Conservation (phyloP, 2,797 vertebrate genomes). For the Halcyon badia region DNA sequence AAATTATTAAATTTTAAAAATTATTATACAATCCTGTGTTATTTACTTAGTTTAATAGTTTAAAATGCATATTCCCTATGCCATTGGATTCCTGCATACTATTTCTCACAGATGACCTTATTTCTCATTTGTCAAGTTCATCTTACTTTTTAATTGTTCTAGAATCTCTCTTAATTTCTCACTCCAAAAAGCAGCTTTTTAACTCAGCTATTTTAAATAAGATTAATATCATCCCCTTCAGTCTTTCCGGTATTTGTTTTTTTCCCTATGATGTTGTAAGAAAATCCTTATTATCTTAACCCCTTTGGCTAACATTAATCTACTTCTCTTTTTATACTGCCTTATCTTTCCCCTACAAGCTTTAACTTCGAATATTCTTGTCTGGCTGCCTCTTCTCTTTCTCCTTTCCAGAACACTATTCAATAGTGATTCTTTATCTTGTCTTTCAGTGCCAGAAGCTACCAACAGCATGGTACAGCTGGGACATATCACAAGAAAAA, state of each 20-base stretch:
- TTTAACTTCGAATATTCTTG: slow-evolving; percentile 48
- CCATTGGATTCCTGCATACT: neutral
- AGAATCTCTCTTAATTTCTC: neutral
- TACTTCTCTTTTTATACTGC: slow-evolving; percentile 48
- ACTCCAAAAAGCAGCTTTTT: slow-evolving; percentile 19
- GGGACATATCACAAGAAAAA: slow-evolving; percentile 33
- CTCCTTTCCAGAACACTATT: slow-evolving; percentile 37
- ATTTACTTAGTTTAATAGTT: neutral
- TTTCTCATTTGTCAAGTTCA: neutral
- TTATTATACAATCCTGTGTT: neutral
- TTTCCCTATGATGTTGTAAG: slow-evolving; percentile 29
- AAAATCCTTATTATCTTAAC: slow-evolving; percentile 67
- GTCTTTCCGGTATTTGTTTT: neutral
- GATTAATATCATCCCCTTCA: slow-evolving; percentile 44
- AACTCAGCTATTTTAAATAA: slow-evolving; percentile 28
- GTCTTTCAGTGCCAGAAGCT: slow-evolving; percentile 57
- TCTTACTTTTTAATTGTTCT: slow-evolving; percentile 10
- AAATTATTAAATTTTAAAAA: neutral
- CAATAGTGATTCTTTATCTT: slow-evolving; percentile 56
- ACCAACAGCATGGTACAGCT: slow-evolving; percentile 15
- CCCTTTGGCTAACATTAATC: slow-evolving; percentile 62
- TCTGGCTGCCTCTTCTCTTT: slow-evolving; percentile 39
- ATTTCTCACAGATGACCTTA: neutral
- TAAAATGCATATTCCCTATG: neutral
- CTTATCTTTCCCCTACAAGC: slow-evolving; percentile 64